Percentiles rank a stretch among this genome's conserved stretches.
Evolutionary conservation across 2,113 vertebrate species (phyloP).

Genomic region (Xerus inauris): DNA sequence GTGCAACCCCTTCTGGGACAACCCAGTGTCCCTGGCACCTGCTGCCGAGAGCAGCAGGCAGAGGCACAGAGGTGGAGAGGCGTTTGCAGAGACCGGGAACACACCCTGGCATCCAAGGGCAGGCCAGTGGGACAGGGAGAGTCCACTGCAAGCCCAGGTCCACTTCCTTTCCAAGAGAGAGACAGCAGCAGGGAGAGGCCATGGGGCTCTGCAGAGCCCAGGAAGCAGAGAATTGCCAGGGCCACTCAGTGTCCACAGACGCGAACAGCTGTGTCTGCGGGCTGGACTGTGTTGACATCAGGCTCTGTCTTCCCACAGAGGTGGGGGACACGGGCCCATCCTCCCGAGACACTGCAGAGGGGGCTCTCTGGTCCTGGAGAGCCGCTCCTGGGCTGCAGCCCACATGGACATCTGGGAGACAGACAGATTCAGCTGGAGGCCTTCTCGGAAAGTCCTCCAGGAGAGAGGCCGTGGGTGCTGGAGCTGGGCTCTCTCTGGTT

Average conservation of each 20-base stretch:
- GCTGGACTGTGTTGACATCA: background rate
- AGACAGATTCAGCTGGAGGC: background rate
- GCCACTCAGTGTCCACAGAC: background rate
- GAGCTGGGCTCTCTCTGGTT: background rate
- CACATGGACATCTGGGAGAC: no score
- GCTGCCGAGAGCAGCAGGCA: background rate
- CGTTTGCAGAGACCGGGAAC: background rate
- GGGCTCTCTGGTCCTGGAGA: background rate
- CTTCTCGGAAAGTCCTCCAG: background rate
- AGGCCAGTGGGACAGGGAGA: no score
- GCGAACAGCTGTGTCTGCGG: background rate
- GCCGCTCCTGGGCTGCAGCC: background rate
- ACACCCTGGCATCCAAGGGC: background rate
- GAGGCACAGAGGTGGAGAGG: background rate
- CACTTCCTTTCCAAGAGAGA: background rate
- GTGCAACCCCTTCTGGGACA: no score
- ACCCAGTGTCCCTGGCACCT: no score
- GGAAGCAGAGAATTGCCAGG: background rate
- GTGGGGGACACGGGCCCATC: rapidly evolving
- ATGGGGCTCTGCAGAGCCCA: background rate
- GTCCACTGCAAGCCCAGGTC: background rate
- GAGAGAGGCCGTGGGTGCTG: background rate
- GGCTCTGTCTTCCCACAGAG: background rate
- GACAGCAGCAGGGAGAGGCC: no score
- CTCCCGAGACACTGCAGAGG: background rate